Evolutionary conservation across 2,888 invertebrate species (phyloP), one percentile per base, ranked within the genome.

Genomic region (Adelognathus sp.): DNA sequence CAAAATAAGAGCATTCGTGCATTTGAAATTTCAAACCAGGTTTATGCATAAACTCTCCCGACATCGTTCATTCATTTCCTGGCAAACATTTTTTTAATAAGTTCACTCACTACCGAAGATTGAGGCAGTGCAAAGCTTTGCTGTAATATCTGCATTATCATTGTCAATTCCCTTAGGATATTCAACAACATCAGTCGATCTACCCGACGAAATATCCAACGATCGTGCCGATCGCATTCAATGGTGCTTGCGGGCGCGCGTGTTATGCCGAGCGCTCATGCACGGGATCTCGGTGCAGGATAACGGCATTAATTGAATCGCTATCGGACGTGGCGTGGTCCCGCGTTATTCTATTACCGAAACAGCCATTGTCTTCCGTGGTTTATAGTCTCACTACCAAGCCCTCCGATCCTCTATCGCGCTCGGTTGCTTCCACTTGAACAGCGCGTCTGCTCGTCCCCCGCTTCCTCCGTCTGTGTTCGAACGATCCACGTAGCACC

Each of bases 281-380:
- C 85, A 84, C 69, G 27, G 85, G 82, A 86, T 85, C 85, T 84
- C 84, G 71, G 76, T 63, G 82, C 85, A 79, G 87, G 86, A 88
- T 88, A 89, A 88, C 87, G 86, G 87, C 87, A 88, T 88, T 89
- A 89, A 89, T 89, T 88, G 88, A 89, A 89, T 89, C 86, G 87
- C 86, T 88, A 88, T 89, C 88, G 86, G 86, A 84, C 87, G 86
- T 86, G 86, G 85, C 86, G 85, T 84, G 86, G 86, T 85, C 84
- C 85, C 86, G 85, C 87, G 88, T 88, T 89, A 89, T 89, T 89
- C 89, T 89, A 89, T 89, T 88, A 89, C 88, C 87, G 86, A 88
- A 87, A 85, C 87, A 87, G 87, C 87, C 84, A 89, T 89, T 89
- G 88, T 89, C 88, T 88, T 87, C 84, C 80, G 84, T 88, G 86